Evolutionary conservation across 2,113 vertebrate genomes (phyloP), one percentile per base, ranked within the genome.

Genomic region (Lethenteron camtschaticum): DNA sequence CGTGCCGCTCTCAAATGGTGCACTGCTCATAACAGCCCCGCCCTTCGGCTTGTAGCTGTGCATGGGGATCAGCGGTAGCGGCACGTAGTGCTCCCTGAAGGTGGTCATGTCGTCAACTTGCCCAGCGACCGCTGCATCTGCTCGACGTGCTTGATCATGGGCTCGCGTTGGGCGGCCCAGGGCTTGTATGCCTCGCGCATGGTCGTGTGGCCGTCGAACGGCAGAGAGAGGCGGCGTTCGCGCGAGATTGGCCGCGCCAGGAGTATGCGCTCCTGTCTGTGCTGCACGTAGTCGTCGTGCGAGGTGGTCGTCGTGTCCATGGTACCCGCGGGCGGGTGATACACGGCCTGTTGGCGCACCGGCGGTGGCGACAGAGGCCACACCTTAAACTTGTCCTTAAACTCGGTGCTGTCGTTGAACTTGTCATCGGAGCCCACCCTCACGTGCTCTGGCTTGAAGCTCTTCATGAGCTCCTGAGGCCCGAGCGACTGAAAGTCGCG

Each of bases 101-200:
- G 72, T 79, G 56, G 77, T 79, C 68, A 76, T 71, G 24, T 56
- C 76, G 24, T 80, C 78, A 75, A 70, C 12, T 73, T 60, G 59
- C 77, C 77, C 1, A 2, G 55, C 14, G 78, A 59, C 11, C 74
- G 16, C 57, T 9, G 73, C 12, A 77, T 12, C 3, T 78, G 71
- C 0, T 56, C 24, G 55, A 14, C 1, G 3, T 58, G 75, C 56
- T 24, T 59, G 14, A 73, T 12, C 2, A 75, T 70, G 24, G 75
- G 18, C 3, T 11, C 11, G 2, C 11, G 73, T 1, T 11, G 58
- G 1, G 18, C 69, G 0, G 72, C 11, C 80, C 81, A 82, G 6
- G 69, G 73, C 71, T 77, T 80, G 68, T 76, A 82, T 56, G 81
- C 77, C 1, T 82, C 77, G 18, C 74, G 81, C 77, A 75, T 82